phyloP scores from a whole-genome alignment of 2,888 invertebrate genomes.

The Stenoptilia bipunctidactyla region DNA sequence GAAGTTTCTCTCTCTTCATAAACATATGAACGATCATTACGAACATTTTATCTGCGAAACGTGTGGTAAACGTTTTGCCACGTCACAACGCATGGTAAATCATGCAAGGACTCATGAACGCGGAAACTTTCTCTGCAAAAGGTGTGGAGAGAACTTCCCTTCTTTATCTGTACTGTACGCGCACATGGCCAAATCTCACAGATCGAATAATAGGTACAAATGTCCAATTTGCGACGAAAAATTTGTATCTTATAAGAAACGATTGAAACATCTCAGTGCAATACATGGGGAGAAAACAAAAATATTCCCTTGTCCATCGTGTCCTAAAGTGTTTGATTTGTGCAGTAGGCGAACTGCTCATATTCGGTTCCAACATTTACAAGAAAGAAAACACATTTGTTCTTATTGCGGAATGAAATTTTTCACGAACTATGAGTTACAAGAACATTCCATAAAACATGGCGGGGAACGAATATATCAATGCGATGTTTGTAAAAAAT shows the following conservation, averaged over 20 bases:
- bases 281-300: conserved; percentile 54
- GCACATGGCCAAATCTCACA: conserved; percentile 48
- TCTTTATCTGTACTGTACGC: conserved; percentile 45
- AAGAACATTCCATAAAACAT: conserved; percentile 67
- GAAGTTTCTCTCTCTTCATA: conserved; percentile 54
- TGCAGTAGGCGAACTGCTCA: conserved; percentile 55
- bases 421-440: conserved; percentile 65
- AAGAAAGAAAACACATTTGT: conserved; percentile 61
- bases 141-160: conserved; percentile 39
- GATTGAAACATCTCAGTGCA: conserved; percentile 46
- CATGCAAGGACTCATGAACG: conserved; percentile 49
- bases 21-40: conserved; percentile 61
- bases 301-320: conserved; percentile 49
- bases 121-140: conserved; percentile 49
- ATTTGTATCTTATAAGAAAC: conserved; percentile 51
- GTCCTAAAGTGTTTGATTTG: conserved; percentile 50
- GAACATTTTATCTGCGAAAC: conserved; percentile 58
- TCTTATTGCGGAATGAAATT: conserved; percentile 65
- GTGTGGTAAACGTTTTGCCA: conserved; percentile 57
- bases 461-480: conserved; percentile 65
- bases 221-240: conserved; percentile 60
- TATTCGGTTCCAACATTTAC: conserved; percentile 50
- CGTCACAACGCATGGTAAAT: conserved; percentile 50
- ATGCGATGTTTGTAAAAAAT: conserved; percentile 65
- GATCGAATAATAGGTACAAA: conserved; percentile 51